Percentiles rank a stretch among this genome's conserved stretches.
Evolutionary conservation across 2,797 vertebrate genomes (phyloP).

Genomic region (Enteromius viviparus): DNA sequence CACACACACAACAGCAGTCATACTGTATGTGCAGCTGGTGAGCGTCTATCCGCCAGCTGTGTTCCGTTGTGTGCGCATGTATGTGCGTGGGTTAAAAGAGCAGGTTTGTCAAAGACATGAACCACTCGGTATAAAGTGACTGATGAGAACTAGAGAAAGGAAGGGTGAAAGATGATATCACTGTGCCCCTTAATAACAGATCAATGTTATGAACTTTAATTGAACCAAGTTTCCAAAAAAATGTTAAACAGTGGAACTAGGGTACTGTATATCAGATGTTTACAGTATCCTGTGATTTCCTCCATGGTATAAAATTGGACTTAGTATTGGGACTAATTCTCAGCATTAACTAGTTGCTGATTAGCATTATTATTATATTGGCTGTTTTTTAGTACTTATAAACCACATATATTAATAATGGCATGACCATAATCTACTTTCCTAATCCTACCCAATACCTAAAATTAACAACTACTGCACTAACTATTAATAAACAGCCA

Average conservation of each 20-base stretch:
- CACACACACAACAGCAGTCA: conserved; percentile 17
- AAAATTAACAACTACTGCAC: too few species aligned
- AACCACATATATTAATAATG: background rate
- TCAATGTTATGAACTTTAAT: conserved; percentile 13
- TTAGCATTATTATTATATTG: background rate
- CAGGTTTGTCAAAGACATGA: conserved; percentile 19
- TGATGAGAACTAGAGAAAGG: conserved; percentile 27
- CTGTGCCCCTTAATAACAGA: background rate
- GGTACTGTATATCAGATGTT: background rate
- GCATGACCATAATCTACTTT: too few species aligned
- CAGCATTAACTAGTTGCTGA: background rate
- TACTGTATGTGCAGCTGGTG: conserved; percentile 43
- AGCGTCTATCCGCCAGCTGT: conserved; percentile 31
- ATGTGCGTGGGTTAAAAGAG: conserved; percentile 2
- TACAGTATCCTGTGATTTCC: background rate
- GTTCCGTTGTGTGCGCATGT: conserved; percentile 6
- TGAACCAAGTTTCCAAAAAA: background rate
- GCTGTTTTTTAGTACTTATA: background rate
- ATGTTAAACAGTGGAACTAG: background rate
- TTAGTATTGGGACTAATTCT: background rate
- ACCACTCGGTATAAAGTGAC: conserved; percentile 11
- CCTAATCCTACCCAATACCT: background rate
- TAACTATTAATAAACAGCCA: too few species aligned
- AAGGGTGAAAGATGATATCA: conserved; percentile 4
- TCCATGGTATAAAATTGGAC: background rate